Conservation (phyloP, 2,113 vertebrate genomes). For the Pedionomus torquatus region DNA sequence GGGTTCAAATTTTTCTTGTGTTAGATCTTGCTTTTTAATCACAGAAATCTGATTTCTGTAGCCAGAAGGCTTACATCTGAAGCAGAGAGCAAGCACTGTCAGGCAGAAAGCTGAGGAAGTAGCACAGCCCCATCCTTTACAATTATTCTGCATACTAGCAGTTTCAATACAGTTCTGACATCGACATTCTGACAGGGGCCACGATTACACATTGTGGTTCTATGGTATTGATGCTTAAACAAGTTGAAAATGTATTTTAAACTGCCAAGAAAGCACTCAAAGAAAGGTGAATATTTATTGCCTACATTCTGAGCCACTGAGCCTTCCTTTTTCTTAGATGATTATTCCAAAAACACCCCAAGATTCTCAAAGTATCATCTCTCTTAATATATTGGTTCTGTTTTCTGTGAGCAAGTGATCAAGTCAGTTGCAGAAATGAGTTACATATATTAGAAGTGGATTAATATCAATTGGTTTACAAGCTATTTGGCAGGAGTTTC, state of each 20-base stretch:
- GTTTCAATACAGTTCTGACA: not conserved
- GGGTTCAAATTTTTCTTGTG: not conserved
- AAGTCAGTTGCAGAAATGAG: not conserved
- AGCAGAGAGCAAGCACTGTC: not conserved
- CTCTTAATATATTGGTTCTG: not conserved
- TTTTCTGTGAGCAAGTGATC: not conserved
- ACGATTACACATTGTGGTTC: not conserved
- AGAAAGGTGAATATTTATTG: not conserved
- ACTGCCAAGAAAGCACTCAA: not conserved
- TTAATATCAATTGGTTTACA: not conserved
- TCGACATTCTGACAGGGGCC: too few relatives aligned
- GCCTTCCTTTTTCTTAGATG: not conserved
- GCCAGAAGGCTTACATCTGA: not conserved
- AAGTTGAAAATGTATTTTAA: not conserved
- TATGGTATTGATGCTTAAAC: not conserved
- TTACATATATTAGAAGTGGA: not conserved
- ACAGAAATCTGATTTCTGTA: not conserved
- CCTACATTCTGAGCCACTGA: not conserved
- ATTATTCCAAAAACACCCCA: not conserved
- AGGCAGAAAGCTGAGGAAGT: not conserved
- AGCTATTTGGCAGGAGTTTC: not conserved
- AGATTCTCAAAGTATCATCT: not conserved
- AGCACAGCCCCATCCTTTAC: not conserved
- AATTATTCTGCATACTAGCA: not conserved
- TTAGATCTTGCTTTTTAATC: not conserved